These are phyloP conservation scores for Diceros bicornis DNA, from an alignment of 2,797 vertebrate genomes.

Conservation along the genomic window DNA sequence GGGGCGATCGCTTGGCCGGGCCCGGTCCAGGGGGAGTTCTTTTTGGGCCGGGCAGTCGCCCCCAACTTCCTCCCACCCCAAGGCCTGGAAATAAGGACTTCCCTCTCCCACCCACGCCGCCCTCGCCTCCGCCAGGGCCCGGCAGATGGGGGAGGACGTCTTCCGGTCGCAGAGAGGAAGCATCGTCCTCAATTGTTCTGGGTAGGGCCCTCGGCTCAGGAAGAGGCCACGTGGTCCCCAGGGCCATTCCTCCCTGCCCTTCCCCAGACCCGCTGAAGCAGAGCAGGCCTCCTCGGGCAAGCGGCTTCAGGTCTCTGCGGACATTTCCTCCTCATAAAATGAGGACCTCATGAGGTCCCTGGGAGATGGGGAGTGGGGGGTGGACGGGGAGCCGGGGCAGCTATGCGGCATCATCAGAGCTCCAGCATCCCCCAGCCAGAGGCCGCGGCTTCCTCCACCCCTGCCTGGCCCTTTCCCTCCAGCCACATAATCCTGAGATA, in stretches of 20 bases:
- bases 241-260: constrained; percentile 28
- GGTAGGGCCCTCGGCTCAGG: background rate
- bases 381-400: fast-evolving
- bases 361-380: background rate
- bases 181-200: constrained; percentile 74
- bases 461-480: background rate
- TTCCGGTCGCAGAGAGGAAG: constrained; percentile 81
- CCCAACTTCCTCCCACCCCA: constrained; percentile 70
- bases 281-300: background rate
- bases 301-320: background rate
- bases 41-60: background rate
- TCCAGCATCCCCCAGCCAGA: background rate
- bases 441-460: background rate
- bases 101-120: constrained; percentile 48
- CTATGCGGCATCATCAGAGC: background rate
- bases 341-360: background rate
- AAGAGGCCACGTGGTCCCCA: constrained; percentile 68
- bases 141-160: constrained; percentile 44
- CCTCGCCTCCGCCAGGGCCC: constrained; percentile 2
- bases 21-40: background rate
- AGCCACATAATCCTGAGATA: background rate
- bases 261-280: background rate
- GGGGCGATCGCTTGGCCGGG: background rate
- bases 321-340: background rate
- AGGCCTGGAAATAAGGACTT: constrained; percentile 71